These are phyloP conservation scores for Gerris lacustris DNA, from an alignment of 2,888 invertebrate species.

Conservation along the genomic window DNA sequence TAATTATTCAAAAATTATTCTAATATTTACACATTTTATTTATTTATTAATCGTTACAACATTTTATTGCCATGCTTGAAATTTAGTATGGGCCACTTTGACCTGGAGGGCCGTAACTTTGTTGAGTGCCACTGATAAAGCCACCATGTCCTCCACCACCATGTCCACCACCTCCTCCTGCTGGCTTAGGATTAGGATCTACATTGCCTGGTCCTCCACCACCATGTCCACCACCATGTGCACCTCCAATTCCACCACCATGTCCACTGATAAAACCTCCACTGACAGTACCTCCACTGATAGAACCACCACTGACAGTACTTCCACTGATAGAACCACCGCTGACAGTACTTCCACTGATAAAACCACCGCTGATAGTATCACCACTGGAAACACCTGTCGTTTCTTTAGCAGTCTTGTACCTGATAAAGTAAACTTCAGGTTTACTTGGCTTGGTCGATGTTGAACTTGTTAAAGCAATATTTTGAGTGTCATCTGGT, in stretches of 20 bases:
- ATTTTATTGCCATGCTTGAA: no score
- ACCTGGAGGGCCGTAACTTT: no score
- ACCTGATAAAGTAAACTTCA: conserved; percentile 79
- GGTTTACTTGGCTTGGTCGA: conserved; percentile 79
- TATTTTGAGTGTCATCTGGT: conserved; percentile 71
- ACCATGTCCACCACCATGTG: conserved; percentile 9
- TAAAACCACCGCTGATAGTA: conserved; percentile 34
- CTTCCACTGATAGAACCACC: not conserved
- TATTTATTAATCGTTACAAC: no score
- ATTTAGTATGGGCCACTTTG: no score
- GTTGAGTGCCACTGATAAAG: no score
- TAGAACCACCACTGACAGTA: not conserved
- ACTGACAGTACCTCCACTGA: not conserved
- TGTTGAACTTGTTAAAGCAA: conserved; percentile 59
- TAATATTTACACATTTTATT: no score
- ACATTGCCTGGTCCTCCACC: not conserved
- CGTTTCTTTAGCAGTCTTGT: conserved; percentile 51
- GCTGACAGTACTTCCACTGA: not conserved
- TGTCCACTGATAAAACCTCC: not conserved
- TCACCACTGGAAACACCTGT: conserved; percentile 36
- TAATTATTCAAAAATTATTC: no score
- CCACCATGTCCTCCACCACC: no score
- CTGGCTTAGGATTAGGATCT: no score
- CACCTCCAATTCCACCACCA: conserved; percentile 17
- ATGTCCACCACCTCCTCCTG: no score